Conservation (phyloP, 2,797 vertebrate genomes). For the Cygnus olor region DNA sequence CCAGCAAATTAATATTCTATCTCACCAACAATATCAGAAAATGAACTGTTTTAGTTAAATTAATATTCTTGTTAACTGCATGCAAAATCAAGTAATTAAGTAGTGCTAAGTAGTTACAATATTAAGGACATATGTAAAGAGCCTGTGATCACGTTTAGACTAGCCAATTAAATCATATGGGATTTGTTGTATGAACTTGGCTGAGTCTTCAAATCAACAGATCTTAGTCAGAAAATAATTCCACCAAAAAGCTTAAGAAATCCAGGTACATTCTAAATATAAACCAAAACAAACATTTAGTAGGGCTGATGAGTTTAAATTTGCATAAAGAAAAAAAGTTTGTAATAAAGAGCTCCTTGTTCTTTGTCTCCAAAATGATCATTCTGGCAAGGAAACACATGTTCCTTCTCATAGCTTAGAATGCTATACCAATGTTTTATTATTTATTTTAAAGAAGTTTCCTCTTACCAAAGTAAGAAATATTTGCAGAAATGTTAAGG, state of each 20-base stretch:
- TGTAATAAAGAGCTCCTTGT: neutral
- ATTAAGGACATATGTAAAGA: slow-evolving; percentile 23
- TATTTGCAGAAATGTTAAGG: neutral
- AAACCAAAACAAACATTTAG: neutral
- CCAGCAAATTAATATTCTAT: slow-evolving; percentile 49
- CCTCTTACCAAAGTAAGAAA: neutral
- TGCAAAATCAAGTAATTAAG: slow-evolving; percentile 54
- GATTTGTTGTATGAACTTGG: neutral
- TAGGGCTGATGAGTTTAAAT: neutral
- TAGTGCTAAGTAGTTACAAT: slow-evolving; percentile 7
- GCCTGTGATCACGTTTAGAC: slow-evolving; percentile 32
- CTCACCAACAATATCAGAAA: slow-evolving; percentile 42
- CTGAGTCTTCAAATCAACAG: neutral
- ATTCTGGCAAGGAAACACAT: neutral
- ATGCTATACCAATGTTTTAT: neutral
- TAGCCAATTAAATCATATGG: neutral
- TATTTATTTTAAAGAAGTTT: neutral
- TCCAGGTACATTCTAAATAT: neutral
- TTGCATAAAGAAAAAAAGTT: neutral
- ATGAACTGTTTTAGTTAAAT: slow-evolving; percentile 38
- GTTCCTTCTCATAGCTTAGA: neutral
- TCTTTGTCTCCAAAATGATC: neutral
- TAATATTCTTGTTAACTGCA: slow-evolving; percentile 55
- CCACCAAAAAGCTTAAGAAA: neutral
- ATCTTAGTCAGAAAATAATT: slow-evolving; percentile 23